A percentile compares a stretch with the other conserved stretches of the same genome.
These are phyloP conservation scores for Armadillidium nasatum DNA, from an alignment of 1,140 invertebrate species.

Conservation along the genomic window DNA sequence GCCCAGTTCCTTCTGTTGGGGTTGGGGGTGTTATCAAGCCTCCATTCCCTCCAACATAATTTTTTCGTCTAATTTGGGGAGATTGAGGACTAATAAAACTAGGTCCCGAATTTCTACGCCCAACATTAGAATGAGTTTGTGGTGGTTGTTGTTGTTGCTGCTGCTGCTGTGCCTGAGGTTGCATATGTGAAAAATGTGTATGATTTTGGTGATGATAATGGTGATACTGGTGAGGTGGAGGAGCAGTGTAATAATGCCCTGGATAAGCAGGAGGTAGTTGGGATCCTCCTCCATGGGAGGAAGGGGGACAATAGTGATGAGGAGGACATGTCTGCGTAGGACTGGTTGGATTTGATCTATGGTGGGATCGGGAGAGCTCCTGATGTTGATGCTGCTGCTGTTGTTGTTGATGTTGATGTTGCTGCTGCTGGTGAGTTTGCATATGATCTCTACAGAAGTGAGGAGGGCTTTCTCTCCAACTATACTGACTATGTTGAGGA, in stretches of 20 bases:
- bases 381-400: constrained; percentile 50
- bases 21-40: constrained; percentile 40
- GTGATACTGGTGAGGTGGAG: constrained; percentile 46
- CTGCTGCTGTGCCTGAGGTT: constrained; percentile 27
- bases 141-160: constrained; percentile 48
- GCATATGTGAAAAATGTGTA: constrained; percentile 43
- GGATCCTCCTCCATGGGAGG: constrained; percentile 31
- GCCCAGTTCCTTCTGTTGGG: constrained; percentile 36
- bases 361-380: constrained; percentile 42
- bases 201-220: constrained; percentile 51
- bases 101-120: constrained; percentile 41
- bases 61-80: constrained; percentile 47
- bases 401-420: constrained; percentile 47
- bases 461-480: constrained; percentile 72
- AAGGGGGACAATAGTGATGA: constrained; percentile 35
- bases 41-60: constrained; percentile 29
- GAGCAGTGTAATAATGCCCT: constrained; percentile 35
- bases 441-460: constrained; percentile 44
- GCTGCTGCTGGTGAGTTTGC: constrained; percentile 40
- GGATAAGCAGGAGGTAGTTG: constrained; percentile 30
- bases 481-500: constrained; percentile 73
- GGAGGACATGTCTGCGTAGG: constrained; percentile 52
- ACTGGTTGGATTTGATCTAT: constrained; percentile 69
- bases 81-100: constrained; percentile 47
- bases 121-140: constrained; percentile 44